A percentile compares a stretch with the other conserved stretches of the same genome.
Evolutionary conservation across 2,113 vertebrate species (phyloP).

Genomic region (Aphelocoma coerulescens): DNA sequence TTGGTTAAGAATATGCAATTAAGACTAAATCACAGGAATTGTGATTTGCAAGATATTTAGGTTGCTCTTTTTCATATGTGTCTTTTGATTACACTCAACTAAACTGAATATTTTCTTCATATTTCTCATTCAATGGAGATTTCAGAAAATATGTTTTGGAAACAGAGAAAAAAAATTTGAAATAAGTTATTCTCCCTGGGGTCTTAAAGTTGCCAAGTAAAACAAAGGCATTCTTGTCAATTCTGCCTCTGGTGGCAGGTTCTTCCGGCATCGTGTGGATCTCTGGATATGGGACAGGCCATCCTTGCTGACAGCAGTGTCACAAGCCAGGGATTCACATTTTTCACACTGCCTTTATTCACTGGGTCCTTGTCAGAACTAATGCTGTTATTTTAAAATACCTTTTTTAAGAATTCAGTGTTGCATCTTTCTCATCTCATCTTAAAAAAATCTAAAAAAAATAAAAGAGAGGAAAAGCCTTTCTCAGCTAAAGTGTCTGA

Average conservation of each 20-base stretch:
- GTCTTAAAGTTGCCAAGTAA: background rate
- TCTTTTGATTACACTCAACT: background rate
- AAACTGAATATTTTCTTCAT: background rate
- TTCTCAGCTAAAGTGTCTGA: background rate
- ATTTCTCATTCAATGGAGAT: background rate
- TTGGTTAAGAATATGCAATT: background rate
- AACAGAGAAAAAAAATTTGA: background rate
- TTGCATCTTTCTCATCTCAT: background rate
- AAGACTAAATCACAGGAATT: background rate
- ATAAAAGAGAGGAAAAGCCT: background rate
- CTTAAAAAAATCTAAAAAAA: background rate
- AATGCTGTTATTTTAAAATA: background rate
- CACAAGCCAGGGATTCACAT: background rate
- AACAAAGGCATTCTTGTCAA: background rate
- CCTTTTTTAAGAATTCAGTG: background rate
- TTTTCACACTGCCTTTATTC: background rate
- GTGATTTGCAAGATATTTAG: background rate
- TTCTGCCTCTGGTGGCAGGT: background rate
- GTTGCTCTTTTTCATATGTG: background rate
- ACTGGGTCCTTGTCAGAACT: background rate
- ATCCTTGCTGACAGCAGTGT: background rate
- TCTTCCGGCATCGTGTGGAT: background rate
- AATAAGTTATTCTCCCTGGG: background rate
- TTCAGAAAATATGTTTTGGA: background rate
- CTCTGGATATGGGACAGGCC: background rate